Evolutionary conservation across 2,888 invertebrate species (phyloP).

Genomic region (Cryptophagus acutangulus): DNA sequence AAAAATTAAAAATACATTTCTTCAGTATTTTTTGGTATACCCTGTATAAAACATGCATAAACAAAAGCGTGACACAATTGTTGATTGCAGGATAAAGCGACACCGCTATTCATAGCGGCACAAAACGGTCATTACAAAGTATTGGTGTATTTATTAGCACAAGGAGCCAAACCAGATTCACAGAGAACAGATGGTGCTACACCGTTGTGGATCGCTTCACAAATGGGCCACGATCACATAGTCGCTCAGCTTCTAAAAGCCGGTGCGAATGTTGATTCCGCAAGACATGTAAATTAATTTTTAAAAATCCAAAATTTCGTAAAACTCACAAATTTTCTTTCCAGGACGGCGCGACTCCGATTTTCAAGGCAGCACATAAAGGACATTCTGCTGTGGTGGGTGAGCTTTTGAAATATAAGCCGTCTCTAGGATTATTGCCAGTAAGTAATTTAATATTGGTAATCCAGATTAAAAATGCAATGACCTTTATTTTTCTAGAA

Average conservation of each 20-base stretch:
- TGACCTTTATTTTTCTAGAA: constrained; percentile 60
- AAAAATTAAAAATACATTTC: too few species aligned
- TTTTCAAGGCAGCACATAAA: constrained; percentile 94
- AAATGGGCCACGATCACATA: constrained; percentile 87
- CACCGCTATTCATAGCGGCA: constrained; percentile 86
- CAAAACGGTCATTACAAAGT: constrained; percentile 89
- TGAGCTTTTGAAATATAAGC: constrained; percentile 76
- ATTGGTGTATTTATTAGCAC: constrained; percentile 64
- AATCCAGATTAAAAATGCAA: constrained; percentile 10
- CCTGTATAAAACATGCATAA: not conserved
- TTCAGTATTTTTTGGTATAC: constrained; percentile 7
- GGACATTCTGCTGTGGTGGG: constrained; percentile 83
- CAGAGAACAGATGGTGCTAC: constrained; percentile 80
- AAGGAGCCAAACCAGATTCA: constrained; percentile 69
- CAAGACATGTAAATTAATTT: constrained; percentile 61
- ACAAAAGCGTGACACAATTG: not conserved
- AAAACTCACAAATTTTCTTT: constrained; percentile 28
- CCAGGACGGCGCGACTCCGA: constrained; percentile 88
- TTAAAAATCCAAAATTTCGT: constrained; percentile 3
- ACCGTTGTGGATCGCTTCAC: constrained; percentile 90
- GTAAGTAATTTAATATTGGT: constrained; percentile 51
- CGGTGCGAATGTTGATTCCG: constrained; percentile 75
- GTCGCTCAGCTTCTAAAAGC: constrained; percentile 72
- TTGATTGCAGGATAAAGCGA: constrained; percentile 74
- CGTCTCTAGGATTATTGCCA: constrained; percentile 74